Base-by-base conservation (phyloP, 2,113 vertebrate species). In the Entelurus aequoreus region DNA sequence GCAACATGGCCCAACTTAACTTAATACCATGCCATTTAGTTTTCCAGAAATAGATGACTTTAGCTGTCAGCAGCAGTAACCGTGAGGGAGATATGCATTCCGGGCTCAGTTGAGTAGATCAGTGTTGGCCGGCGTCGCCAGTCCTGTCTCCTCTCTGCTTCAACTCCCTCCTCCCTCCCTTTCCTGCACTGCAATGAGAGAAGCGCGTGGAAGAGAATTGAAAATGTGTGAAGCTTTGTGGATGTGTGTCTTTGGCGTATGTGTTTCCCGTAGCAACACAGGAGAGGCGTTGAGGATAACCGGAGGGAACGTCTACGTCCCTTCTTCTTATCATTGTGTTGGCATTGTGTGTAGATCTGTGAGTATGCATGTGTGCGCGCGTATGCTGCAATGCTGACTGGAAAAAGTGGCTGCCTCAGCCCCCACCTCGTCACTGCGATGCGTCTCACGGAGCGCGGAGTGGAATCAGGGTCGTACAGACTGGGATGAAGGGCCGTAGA, bases 401-500 rank as follows among this genome's bases (percentile, higher is more conserved):
- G 81, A 82, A 85, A 83, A 79, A 81, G 76, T 77, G 48, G 64
- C 72, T 69, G 60, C 69, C 64, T 70, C 61, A 47, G 56, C 55
- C 73, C 63, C 90, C 68, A 72, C 66, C 69, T 71, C 48, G 65
- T 65, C 57, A 60, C 75, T 66, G 68, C 75, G 77, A 77, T 21
- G 68, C 53, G 48, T 81, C 66, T 83, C 38, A 79, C 78, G 72
- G 83, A 84, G 51, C 71, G 80, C 68, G 80, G 70, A 68, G 65
- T 69, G 64, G 73, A 61, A 84, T 59, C 73, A 78, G 85, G 71
- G 83, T 84, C 13, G 80, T 89, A 62, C 82, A 83, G 83, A 85
- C 75, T 75, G 93, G 92, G 78, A 97, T 98, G 96, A 95, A 96
- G 93, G 93, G 93, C 79, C 91, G 93, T 86, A 90, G 93, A 89